Percentiles rank a stretch among this genome's conserved stretches.
These are phyloP conservation scores for Crocidura indochinensis DNA, from an alignment of 2,797 vertebrate genomes.

Conservation along the genomic window DNA sequence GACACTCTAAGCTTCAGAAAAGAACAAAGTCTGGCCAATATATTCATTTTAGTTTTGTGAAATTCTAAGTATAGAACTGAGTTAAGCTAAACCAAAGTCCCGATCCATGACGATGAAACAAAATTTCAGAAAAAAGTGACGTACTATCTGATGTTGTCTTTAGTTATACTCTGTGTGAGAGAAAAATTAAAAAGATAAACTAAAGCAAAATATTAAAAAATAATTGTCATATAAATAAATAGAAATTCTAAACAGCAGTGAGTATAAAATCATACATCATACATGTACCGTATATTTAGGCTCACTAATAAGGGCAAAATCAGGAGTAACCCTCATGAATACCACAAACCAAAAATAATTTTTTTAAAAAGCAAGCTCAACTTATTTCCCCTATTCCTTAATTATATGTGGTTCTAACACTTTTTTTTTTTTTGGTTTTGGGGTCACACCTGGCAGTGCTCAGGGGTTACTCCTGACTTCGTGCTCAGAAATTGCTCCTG, in stretches of 20 bases:
- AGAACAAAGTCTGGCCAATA: background rate
- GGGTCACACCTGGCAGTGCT: too few species aligned
- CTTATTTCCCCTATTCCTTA: conserved; percentile 33
- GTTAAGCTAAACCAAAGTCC: background rate
- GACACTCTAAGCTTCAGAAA: background rate
- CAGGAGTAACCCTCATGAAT: too few species aligned
- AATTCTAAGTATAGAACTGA: background rate
- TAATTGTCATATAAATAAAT: conserved; percentile 27
- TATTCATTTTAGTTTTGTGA: conserved; percentile 6
- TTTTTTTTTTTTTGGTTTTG: too few species aligned
- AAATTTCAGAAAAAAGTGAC: conserved; percentile 12
- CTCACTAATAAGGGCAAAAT: too few species aligned
- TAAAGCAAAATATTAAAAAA: conserved; percentile 50
- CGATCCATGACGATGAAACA: conserved; percentile 9
- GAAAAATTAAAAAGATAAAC: background rate
- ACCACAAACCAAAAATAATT: too few species aligned
- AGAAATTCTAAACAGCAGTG: too few species aligned
- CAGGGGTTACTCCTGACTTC: too few species aligned
- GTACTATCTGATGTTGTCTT: conserved; percentile 17
- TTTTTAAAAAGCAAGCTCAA: background rate
- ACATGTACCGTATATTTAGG: too few species aligned
- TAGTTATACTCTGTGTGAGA: background rate
- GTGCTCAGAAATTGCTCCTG: too few species aligned
- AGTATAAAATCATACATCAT: too few species aligned
- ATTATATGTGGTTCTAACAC: conserved; percentile 45